phyloP scores from a whole-genome alignment of 2,888 invertebrate genomes.

The Erebia aethiops region DNA sequence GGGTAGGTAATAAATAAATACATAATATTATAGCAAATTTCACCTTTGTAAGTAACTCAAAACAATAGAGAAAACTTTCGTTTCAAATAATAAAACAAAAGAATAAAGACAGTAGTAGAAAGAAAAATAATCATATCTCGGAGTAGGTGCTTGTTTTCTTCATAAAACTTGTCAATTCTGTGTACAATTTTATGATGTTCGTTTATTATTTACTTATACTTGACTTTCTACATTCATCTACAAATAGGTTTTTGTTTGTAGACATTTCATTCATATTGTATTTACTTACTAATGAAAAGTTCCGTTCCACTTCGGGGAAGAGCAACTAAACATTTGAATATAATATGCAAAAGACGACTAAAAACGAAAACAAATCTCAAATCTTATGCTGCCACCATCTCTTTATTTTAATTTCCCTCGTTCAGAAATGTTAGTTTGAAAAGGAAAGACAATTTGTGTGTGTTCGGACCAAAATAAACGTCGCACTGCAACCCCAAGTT shows the following conservation, averaged over 20 bases:
- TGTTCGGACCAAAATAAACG: not conserved
- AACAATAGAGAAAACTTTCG: not conserved
- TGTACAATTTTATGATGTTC: conserved; percentile 2
- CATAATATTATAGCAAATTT: not conserved
- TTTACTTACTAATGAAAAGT: not conserved
- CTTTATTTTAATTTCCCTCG: not conserved
- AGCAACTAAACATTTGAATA: not conserved
- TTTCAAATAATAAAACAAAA: not conserved
- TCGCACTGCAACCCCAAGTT: conserved; percentile 4
- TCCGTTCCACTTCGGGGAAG: not conserved
- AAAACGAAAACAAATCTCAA: not conserved
- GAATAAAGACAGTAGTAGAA: not conserved
- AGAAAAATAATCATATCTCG: not conserved
- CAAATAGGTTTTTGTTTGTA: not conserved
- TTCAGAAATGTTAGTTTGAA: not conserved
- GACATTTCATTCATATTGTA: not conserved
- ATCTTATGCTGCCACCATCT: not conserved
- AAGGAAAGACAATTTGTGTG: conserved; percentile 1
- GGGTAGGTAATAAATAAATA: not conserved
- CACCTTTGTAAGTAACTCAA: not conserved
- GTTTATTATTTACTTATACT: not conserved
- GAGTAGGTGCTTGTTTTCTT: not conserved
- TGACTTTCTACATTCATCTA: not conserved
- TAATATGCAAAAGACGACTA: not conserved
- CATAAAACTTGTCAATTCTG: conserved; percentile 8